Base-by-base conservation (phyloP, 2,888 invertebrate genomes). In the Cerastoderma edule region DNA sequence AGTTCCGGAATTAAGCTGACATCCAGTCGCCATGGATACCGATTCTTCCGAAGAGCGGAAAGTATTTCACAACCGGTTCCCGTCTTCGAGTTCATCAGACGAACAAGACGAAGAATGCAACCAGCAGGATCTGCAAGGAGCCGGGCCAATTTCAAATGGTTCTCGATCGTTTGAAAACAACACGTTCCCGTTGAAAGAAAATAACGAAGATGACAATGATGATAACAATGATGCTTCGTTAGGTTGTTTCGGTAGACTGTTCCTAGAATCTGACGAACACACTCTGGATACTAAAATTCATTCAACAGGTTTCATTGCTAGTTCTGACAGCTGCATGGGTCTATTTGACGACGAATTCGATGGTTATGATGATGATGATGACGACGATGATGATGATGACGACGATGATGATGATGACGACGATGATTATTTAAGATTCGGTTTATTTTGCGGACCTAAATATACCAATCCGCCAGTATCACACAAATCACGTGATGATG, bases 361-460 rank as follows among this genome's bases (percentile, higher is more conserved):
- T 6, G 6, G 5, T 53, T 27, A 27, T 2, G 27, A 2, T 10
- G 2, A 2, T 3, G 27, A 22, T 10, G 53, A 22, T 53, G 8
- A 5, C 30, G 4, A 13, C 2, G 19, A 56, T n/a, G 32, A 27
- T 53, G 3, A 24, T 53, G 56, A 30, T 32, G 56, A 28, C n/a
- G 56, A 56, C 32, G 56, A 30, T n/a, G 50, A 50, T n/a, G 50
- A 50, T 10, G 50, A 50, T 2, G 50, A 10, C 22, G 50, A 10
- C 30, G 56, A 67, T 39, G 67, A 54, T 22, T 54, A 67, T 67
- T 39, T 56, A 6, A 56, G 67, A 16, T 67, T 54, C 27, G 16
- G 24, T 27, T 54, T 67, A 56, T 67, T 67, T 30, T 33, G 13
- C 10, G 30, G 32, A 24, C 8, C 13, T 5, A 19, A 13, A 39